Percentiles rank a stretch among this genome's conserved stretches.
phyloP scores from a whole-genome alignment of 2,888 invertebrate species.

The Podotricha telesiphe region DNA sequence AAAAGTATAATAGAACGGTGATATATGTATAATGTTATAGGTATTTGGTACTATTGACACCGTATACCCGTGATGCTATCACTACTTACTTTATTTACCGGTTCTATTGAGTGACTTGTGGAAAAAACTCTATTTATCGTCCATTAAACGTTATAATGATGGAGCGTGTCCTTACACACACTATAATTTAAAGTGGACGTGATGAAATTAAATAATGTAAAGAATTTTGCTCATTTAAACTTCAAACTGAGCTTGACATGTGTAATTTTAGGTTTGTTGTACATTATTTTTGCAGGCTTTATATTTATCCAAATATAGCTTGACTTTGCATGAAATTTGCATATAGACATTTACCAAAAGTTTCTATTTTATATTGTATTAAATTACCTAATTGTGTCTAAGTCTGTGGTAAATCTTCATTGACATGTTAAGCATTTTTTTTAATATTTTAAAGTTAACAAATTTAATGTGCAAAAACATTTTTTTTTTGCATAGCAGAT shows the following conservation, averaged over 20 bases:
- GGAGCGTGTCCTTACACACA: slow-evolving; percentile 64
- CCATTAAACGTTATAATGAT: slow-evolving; percentile 69
- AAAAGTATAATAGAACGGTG: not conserved
- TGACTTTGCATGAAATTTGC: too few relatives aligned
- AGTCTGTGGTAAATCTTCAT: too few relatives aligned
- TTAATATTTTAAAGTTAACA: too few relatives aligned
- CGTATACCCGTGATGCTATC: slow-evolving; percentile 22
- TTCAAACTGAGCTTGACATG: not conserved
- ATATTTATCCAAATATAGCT: too few relatives aligned
- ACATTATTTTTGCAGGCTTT: too few relatives aligned
- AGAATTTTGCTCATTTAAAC: slow-evolving; percentile 22
- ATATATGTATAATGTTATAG: not conserved
- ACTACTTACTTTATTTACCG: slow-evolving; percentile 26
- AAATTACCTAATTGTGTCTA: too few relatives aligned
- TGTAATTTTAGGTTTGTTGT: not conserved
- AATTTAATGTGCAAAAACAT: too few relatives aligned
- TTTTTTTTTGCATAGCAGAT: too few relatives aligned
- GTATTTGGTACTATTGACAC: slow-evolving; percentile 10
- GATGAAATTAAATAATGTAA: slow-evolving; percentile 42
- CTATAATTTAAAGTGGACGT: slow-evolving; percentile 53
- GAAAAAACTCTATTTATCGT: slow-evolving; percentile 52
- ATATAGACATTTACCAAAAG: too few relatives aligned
- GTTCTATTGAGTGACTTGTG: slow-evolving; percentile 23
- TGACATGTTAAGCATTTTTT: too few relatives aligned
- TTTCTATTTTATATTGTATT: too few relatives aligned